These are phyloP conservation scores for Salmo trutta DNA, from an alignment of 2,797 vertebrate genomes.

Conservation along the genomic window DNA sequence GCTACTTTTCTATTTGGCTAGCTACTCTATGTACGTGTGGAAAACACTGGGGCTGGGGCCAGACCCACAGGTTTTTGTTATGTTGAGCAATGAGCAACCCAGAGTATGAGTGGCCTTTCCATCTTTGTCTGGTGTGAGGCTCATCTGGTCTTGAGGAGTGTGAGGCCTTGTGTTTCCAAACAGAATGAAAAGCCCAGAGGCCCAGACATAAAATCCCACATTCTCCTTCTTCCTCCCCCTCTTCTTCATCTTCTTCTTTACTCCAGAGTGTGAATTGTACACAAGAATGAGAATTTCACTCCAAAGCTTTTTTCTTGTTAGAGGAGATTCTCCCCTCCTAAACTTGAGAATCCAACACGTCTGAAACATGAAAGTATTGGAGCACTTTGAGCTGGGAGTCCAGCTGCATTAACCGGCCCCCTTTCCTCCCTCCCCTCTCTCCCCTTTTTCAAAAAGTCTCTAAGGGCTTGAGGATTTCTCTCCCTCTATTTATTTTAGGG, in stretches of 20 bases:
- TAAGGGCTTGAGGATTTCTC: conserved; percentile 48
- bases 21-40: no score
- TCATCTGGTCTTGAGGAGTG: conserved; percentile 79
- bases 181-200: conserved; percentile 79
- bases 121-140: conserved; percentile 49
- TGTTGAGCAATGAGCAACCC: conserved; percentile 1
- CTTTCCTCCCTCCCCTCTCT: conserved; percentile 73
- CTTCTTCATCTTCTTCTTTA: conserved; percentile 56
- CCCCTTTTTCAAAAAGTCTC: conserved; percentile 61
- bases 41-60: neutral
- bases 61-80: neutral
- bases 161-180: conserved; percentile 76
- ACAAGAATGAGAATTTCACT: conserved; percentile 72
- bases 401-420: conserved; percentile 79
- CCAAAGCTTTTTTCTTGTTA: conserved; percentile 67
- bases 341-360: conserved; percentile 82
- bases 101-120: neutral
- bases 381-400: conserved; percentile 82
- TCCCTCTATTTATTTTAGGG: conserved; percentile 48
- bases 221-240: conserved; percentile 63
- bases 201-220: conserved; percentile 78
- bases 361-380: conserved; percentile 86
- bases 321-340: conserved; percentile 63
- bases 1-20: no score
- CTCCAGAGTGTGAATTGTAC: conserved; percentile 77